Conservation (phyloP, 2,888 invertebrate genomes). For the Hyposoter didymator region DNA sequence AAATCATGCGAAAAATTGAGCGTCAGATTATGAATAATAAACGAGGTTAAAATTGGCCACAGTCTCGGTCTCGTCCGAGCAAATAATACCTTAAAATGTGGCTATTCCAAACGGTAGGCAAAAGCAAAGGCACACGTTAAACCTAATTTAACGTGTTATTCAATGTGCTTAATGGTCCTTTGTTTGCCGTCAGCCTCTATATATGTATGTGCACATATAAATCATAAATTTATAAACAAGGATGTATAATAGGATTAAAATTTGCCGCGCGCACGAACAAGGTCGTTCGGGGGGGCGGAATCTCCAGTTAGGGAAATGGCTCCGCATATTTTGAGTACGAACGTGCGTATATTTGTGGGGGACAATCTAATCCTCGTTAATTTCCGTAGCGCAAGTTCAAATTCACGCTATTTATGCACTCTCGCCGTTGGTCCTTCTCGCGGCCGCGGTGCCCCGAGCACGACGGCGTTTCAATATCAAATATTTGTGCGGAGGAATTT, state of each 20-base stretch:
- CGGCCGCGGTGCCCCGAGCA: background rate
- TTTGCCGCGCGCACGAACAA: conserved; percentile 41
- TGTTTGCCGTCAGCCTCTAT: background rate
- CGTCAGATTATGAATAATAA: no score
- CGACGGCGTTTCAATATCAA: conserved; percentile 18
- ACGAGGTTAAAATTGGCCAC: background rate
- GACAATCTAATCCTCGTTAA: conserved; percentile 31
- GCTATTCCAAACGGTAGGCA: background rate
- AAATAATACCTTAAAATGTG: background rate
- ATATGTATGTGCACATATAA: background rate
- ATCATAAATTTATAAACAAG: background rate
- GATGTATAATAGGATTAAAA: conserved; percentile 41
- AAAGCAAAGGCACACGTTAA: background rate
- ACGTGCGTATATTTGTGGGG: background rate
- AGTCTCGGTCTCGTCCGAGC: background rate
- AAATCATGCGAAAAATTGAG: no score
- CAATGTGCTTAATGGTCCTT: background rate
- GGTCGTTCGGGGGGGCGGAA: conserved; percentile 6
- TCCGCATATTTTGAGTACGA: conserved; percentile 5
- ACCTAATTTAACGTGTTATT: background rate
- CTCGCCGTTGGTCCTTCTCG: background rate
- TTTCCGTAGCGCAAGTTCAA: conserved; percentile 20
- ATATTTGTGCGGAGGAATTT: conserved; percentile 59
- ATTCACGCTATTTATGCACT: conserved; percentile 52
- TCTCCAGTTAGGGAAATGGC: conserved; percentile 37